These are phyloP conservation scores for Scolopax mira DNA, from an alignment of 2,113 vertebrate genomes.

Conservation along the genomic window DNA sequence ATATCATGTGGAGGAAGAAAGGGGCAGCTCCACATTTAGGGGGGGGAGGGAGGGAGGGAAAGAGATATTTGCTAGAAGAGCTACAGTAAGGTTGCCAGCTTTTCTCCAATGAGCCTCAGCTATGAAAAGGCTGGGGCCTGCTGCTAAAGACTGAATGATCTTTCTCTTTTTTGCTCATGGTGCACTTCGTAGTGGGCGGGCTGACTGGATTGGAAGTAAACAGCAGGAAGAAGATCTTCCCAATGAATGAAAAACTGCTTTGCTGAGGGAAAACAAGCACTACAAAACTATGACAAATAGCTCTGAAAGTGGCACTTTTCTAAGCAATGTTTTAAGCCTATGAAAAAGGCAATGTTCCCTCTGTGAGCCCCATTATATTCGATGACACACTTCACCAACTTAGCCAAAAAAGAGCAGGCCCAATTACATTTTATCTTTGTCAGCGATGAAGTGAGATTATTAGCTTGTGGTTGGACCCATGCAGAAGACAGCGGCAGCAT, in stretches of 20 bases:
- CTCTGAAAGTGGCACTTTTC: not conserved
- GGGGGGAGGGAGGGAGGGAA: not conserved
- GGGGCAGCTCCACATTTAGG: not conserved
- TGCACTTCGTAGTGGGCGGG: not conserved
- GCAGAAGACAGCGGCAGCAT: not conserved
- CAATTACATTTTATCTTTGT: not conserved
- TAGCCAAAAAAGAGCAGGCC: not conserved
- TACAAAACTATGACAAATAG: not conserved
- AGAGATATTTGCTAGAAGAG: not conserved
- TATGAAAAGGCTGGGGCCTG: not conserved
- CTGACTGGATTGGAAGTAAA: slow-evolving; percentile 6
- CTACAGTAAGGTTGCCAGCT: not conserved
- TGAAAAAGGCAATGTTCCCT: not conserved
- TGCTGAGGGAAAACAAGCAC: not conserved
- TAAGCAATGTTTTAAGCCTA: not conserved
- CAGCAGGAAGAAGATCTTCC: slow-evolving; percentile 7
- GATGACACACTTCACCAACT: not conserved
- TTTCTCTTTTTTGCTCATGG: not conserved
- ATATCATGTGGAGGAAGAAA: not conserved
- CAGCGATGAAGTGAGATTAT: not conserved
- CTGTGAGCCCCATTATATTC: not conserved
- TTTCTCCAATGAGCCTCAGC: not conserved
- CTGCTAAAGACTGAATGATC: not conserved
- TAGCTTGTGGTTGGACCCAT: not conserved
- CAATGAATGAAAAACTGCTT: slow-evolving; percentile 10